These are phyloP conservation scores for Solenopsis fugax DNA, from an alignment of 1,140 invertebrate genomes.

Conservation along the genomic window DNA sequence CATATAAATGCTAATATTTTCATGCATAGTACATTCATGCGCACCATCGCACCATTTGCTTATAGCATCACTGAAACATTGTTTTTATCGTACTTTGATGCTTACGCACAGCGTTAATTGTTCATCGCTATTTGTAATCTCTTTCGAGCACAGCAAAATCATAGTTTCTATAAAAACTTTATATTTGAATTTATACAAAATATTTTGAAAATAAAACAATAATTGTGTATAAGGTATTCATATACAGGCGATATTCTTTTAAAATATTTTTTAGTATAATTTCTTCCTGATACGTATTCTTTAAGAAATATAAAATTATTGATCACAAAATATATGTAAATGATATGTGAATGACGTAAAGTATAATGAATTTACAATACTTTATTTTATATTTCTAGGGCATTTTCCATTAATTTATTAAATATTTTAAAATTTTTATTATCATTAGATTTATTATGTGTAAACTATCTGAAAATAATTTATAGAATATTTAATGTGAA, in stretches of 20 bases:
- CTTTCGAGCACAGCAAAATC: neutral
- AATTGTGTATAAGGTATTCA: neutral
- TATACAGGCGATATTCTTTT: neutral
- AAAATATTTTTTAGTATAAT: neutral
- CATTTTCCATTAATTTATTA: neutral
- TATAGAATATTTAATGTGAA: neutral
- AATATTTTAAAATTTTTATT: neutral
- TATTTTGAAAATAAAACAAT: neutral
- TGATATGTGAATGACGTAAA: no score
- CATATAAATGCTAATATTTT: constrained; percentile 60
- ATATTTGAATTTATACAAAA: constrained; percentile 26
- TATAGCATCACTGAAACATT: constrained; percentile 23
- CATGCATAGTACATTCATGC: constrained; percentile 55
- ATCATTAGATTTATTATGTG: neutral
- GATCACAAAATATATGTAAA: neutral
- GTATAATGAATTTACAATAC: neutral
- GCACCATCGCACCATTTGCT: constrained; percentile 39
- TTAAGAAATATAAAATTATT: constrained; percentile 6
- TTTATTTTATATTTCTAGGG: neutral
- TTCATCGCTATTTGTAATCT: constrained; percentile 2
- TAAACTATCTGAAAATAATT: neutral
- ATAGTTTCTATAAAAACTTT: neutral
- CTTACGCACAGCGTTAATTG: constrained; percentile 17
- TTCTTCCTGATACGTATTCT: neutral
- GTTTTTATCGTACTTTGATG: constrained; percentile 48